Evolutionary conservation across 1,140 invertebrate species (phyloP).

Genomic region (Notospermus geniculatus): DNA sequence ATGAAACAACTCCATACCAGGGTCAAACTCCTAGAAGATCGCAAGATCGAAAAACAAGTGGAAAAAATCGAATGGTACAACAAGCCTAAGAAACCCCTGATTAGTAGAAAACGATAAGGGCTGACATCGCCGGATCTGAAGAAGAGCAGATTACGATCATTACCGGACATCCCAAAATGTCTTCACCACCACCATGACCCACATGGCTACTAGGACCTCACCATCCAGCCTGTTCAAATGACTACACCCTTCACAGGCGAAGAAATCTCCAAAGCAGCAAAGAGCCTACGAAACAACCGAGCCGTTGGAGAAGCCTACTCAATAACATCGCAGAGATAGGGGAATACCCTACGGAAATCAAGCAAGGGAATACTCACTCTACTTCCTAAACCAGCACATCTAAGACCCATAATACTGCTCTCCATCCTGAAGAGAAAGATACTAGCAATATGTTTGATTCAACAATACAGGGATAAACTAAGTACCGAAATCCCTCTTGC

Average conservation of each 20-base stretch:
- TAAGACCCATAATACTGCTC: not conserved
- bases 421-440: constrained; percentile 1
- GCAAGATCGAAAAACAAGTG: no score
- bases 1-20: no score
- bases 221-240: not conserved
- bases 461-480: not conserved
- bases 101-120: no score
- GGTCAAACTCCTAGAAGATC: no score
- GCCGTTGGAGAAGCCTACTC: not conserved
- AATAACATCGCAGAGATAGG: constrained; percentile 9
- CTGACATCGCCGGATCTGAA: no score
- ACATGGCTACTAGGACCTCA: no score
- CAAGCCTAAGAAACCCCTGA: no score
- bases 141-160: no score
- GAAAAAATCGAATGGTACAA: no score
- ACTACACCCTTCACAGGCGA: not conserved
- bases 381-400: constrained; percentile 2
- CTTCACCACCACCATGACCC: no score
- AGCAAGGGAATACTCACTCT: constrained; percentile 8
- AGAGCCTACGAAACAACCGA: not conserved
- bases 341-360: not conserved
- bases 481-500: not conserved
- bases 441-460: not conserved
- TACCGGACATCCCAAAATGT: no score
- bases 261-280: not conserved